These are phyloP conservation scores for Oscheius sp. DNA, from an alignment of 2,888 invertebrate species.

Conservation along the genomic window DNA sequence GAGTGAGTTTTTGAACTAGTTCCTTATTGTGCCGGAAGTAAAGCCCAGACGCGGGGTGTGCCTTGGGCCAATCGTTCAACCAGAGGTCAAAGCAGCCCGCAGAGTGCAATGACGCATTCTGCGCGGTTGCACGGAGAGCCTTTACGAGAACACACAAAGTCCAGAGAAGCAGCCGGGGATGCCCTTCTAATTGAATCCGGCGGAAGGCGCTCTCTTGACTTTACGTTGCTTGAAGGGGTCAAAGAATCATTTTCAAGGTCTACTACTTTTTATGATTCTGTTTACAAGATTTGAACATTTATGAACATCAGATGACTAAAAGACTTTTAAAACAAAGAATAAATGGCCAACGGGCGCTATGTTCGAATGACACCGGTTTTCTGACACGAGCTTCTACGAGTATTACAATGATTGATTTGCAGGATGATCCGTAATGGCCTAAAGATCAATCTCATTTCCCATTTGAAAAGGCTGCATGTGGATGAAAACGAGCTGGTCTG, in stretches of 20 bases:
- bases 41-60: neutral
- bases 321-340: no score
- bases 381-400: neutral
- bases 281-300: no score
- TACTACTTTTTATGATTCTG: neutral
- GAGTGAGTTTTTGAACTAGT: constrained; percentile 43
- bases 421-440: constrained; percentile 50
- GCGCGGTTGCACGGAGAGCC: constrained; percentile 34
- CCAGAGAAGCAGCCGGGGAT: constrained; percentile 30
- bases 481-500: constrained; percentile 64
- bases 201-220: constrained; percentile 18
- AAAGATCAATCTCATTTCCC: constrained; percentile 50
- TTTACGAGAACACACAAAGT: constrained; percentile 33
- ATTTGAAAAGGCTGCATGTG: constrained; percentile 52
- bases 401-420: constrained; percentile 40
- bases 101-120: constrained; percentile 34
- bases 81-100: constrained; percentile 32
- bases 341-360: no score
- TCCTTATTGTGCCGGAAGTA: constrained; percentile 17
- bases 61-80: constrained; percentile 32
- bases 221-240: neutral
- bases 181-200: constrained; percentile 34
- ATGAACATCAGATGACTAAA: no score
- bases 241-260: no score
- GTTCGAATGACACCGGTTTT: neutral